Conservation (phyloP, 2,797 vertebrate genomes). For the Myotis pilosus region DNA sequence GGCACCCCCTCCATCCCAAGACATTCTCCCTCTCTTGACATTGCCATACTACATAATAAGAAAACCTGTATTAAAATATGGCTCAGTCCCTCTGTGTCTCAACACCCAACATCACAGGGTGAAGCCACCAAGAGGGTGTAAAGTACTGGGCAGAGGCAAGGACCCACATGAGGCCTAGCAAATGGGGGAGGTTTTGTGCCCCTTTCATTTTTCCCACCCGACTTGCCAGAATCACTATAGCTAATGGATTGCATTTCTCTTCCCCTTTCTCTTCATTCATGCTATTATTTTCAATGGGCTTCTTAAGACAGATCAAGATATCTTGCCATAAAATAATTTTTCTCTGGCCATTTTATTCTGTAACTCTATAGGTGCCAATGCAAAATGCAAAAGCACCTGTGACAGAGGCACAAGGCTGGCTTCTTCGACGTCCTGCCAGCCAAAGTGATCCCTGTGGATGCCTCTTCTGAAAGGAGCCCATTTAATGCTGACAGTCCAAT, state of each 20-base stretch:
- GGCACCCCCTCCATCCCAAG: not conserved
- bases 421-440: not conserved
- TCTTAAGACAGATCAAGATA: not conserved
- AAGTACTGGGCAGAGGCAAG: not conserved
- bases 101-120: too few relatives aligned
- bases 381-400: not conserved
- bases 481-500: not conserved
- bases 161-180: not conserved
- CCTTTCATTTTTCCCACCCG: not conserved
- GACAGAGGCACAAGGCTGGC: not conserved
- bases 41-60: not conserved
- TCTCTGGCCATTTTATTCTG: not conserved
- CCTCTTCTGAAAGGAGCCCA: not conserved
- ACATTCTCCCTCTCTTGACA: not conserved
- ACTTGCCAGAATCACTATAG: not conserved
- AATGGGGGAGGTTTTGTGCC: not conserved
- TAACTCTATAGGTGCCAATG: not conserved
- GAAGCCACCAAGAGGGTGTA: not conserved
- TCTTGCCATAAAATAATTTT: not conserved
- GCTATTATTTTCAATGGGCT: not conserved
- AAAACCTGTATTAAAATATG: not conserved
- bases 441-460: not conserved
- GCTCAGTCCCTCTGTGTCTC: not conserved
- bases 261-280: not conserved
- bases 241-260: not conserved